phyloP scores from a whole-genome alignment of 2,888 invertebrate genomes.

The Monoplex corrugatus region DNA sequence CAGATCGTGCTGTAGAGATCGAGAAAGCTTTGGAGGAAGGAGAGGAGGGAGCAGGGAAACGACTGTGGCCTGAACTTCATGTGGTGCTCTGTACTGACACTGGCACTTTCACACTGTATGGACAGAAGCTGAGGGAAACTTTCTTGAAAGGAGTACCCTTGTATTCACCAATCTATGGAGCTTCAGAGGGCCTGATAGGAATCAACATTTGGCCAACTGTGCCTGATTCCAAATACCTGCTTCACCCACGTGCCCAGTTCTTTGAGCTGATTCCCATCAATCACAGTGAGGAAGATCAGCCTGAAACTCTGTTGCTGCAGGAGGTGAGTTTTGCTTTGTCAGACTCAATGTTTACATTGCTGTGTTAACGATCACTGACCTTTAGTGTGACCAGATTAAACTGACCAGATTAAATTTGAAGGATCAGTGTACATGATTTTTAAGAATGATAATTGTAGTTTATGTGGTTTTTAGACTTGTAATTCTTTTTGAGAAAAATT shows the following conservation, averaged over 20 bases:
- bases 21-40: conserved; percentile 68
- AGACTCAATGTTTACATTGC: no score
- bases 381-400: no score
- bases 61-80: conserved; percentile 75
- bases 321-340: conserved; percentile 68
- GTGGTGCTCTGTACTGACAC: conserved; percentile 72
- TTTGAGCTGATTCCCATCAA: conserved; percentile 79
- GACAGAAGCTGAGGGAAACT: conserved; percentile 64
- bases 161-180: conserved; percentile 79
- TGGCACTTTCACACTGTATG: conserved; percentile 77
- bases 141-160: conserved; percentile 71
- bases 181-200: conserved; percentile 79
- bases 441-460: no score
- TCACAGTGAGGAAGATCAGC: conserved; percentile 72
- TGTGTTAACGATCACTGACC: no score
- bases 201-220: conserved; percentile 73
- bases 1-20: conserved; percentile 74
- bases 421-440: no score
- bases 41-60: conserved; percentile 69
- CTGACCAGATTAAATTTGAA: no score
- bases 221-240: conserved; percentile 70
- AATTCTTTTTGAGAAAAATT: no score
- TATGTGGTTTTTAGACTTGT: no score
- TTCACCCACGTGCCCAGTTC: conserved; percentile 77
- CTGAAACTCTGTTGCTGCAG: conserved; percentile 75